Percentiles rank a stretch among this genome's conserved stretches.
phyloP scores from a whole-genome alignment of 2,888 invertebrate species.

The Heliconius ismenius region DNA sequence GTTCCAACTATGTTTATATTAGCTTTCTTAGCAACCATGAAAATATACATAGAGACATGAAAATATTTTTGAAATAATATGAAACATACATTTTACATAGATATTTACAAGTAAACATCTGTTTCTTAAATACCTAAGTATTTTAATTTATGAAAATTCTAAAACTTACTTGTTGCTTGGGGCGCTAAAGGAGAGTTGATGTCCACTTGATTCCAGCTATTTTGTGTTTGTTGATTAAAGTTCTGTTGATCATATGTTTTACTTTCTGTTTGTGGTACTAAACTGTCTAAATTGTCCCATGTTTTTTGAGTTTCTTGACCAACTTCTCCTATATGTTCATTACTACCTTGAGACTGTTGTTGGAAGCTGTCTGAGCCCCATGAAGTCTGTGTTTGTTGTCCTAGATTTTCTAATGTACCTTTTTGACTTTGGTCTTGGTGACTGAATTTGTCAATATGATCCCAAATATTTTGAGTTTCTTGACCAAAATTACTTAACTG shows the following conservation, averaged over 20 bases:
- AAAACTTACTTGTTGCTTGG: slow-evolving; percentile 44
- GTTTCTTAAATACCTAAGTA: slow-evolving; percentile 32
- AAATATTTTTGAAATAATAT: background rate
- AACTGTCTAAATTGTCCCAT: slow-evolving; percentile 45
- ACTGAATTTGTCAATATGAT: slow-evolving; percentile 39
- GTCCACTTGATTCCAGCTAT: slow-evolving; percentile 45
- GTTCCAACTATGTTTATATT: background rate
- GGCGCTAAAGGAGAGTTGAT: background rate
- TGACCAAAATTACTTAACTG: slow-evolving; percentile 45
- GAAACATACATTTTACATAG: slow-evolving; percentile 18
- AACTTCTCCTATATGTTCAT: background rate
- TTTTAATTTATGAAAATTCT: slow-evolving; percentile 45
- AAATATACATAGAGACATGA: no score
- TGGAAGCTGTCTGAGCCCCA: slow-evolving; percentile 46
- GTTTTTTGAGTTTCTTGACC: slow-evolving; percentile 47
- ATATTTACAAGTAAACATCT: background rate
- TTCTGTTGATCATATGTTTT: slow-evolving; percentile 46
- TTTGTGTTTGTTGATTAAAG: slow-evolving; percentile 45
- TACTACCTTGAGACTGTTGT: background rate
- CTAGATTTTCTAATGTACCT: slow-evolving; percentile 46
- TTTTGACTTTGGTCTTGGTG: slow-evolving; percentile 49
- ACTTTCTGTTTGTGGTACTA: slow-evolving; percentile 48
- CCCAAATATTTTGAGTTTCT: slow-evolving; percentile 49
- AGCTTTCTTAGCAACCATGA: background rate
- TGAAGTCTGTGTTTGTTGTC: slow-evolving; percentile 48